Percentiles rank a stretch among this genome's conserved stretches.
Conservation (phyloP, 2,888 invertebrate species). For the Alentia gelatinosa region DNA sequence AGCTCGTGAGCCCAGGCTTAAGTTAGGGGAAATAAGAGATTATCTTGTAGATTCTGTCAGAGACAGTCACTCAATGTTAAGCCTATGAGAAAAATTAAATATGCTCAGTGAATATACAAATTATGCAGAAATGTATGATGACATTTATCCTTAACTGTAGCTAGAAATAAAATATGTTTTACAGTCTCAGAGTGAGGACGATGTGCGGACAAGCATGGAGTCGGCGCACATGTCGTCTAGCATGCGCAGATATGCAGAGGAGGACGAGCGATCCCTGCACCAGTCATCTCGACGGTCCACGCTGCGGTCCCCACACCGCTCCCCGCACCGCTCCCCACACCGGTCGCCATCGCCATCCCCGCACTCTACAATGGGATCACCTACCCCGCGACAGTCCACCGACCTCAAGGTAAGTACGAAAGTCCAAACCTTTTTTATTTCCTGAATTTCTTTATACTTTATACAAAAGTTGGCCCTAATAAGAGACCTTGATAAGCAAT, state of each 20-base stretch:
- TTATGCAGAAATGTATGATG: no score
- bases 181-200: slow-evolving; percentile 29
- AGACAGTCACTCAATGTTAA: no score
- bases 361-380: not conserved
- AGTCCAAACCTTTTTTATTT: no score
- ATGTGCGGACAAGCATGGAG: not conserved
- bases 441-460: no score
- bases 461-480: no score
- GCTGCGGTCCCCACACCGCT: not conserved
- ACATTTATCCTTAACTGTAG: no score
- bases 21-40: no score
- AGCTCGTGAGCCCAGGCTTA: no score
- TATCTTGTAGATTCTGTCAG: no score
- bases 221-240: slow-evolving; percentile 3
- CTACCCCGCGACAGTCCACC: not conserved
- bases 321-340: not conserved
- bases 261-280: not conserved
- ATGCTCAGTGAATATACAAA: no score
- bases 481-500: no score
- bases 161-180: not conserved
- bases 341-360: not conserved
- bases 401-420: not conserved
- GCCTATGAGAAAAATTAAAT: no score
- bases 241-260: not conserved
- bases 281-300: not conserved